phyloP scores from a whole-genome alignment of 2,113 vertebrate species.

The Colossoma macropomum region DNA sequence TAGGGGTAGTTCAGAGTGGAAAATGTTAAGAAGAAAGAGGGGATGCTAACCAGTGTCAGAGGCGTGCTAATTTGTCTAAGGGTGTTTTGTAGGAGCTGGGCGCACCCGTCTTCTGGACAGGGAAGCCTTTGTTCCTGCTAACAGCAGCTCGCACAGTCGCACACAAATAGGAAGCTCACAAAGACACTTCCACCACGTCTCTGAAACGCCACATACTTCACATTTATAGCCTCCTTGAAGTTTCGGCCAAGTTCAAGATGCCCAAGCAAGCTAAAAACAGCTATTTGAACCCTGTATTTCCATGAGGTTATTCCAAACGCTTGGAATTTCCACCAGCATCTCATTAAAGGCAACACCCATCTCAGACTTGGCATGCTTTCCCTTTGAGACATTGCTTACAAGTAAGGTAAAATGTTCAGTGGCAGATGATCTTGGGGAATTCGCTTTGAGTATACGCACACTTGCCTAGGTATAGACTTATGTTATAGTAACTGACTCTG shows the following conservation, averaged over 20 bases:
- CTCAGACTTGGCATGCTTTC: neutral
- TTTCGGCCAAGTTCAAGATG: neutral
- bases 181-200: neutral
- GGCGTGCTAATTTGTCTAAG: neutral
- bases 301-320: neutral
- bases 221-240: neutral
- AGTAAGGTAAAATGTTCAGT: too few relatives aligned
- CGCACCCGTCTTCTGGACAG: slow-evolving; percentile 28
- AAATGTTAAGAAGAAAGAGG: neutral
- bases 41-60: slow-evolving; percentile 7
- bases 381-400: too few relatives aligned
- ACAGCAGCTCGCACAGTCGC: slow-evolving; percentile 13
- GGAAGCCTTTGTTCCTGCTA: slow-evolving; percentile 37
- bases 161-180: slow-evolving; percentile 9
- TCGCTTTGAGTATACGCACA: too few relatives aligned
- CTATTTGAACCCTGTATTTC: neutral
- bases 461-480: too few relatives aligned
- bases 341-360: neutral
- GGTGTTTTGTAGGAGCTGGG: neutral
- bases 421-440: too few relatives aligned
- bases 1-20: neutral
- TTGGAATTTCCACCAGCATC: neutral
- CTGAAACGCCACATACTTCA: slow-evolving; percentile 1
- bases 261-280: neutral
- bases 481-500: too few relatives aligned